Evolutionary conservation across 2,797 vertebrate species (phyloP), one percentile per base, ranked within the genome.

Genomic region (Sebastiscus tertius): DNA sequence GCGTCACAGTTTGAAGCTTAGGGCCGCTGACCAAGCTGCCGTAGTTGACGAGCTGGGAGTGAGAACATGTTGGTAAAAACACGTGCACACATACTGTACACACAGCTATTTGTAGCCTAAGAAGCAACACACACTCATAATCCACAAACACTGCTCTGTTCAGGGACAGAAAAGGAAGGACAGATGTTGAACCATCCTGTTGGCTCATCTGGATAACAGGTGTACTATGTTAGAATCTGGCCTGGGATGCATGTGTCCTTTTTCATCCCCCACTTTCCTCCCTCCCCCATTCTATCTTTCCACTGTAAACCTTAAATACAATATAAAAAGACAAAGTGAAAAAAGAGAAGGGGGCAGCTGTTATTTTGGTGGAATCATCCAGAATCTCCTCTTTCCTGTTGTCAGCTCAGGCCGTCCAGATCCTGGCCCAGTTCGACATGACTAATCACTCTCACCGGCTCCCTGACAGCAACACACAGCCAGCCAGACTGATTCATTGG

Each of bases 401-500:
- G 63, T 86, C 56, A 61, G 36, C 62, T 70, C 62, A 1, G 81
- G 77, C 77, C 27, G 1, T 83, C 73, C 79, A 69, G 80, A 55
- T 87, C 80, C 87, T 79, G 87, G 88, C 88, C 86, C 78, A 36
- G 77, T 87, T 86, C 64, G 14, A 90, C 80, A 77, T 88, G 88
- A 91, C 83, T 85, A 84, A 91, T 92, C 77, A 62, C 81, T 77
- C 61, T 85, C 73, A 77, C 65, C 72, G 52, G 66, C 70, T 87
- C 84, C 73, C 60, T 75, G 89, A 86, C 77, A 84, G 68, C 85
- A 65, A 33, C 81, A 59, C 83, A 36, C 71, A 59, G 85, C 83
- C 85, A 84, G 85, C 81, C 79, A 83, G 88, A 88, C 88, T 88
- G 89, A 89, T 87, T 86, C 87, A 88, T 67, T 46, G 78, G 77